Base-by-base conservation (phyloP, 2,113 vertebrate species). In the Sylvilagus bachmani region DNA sequence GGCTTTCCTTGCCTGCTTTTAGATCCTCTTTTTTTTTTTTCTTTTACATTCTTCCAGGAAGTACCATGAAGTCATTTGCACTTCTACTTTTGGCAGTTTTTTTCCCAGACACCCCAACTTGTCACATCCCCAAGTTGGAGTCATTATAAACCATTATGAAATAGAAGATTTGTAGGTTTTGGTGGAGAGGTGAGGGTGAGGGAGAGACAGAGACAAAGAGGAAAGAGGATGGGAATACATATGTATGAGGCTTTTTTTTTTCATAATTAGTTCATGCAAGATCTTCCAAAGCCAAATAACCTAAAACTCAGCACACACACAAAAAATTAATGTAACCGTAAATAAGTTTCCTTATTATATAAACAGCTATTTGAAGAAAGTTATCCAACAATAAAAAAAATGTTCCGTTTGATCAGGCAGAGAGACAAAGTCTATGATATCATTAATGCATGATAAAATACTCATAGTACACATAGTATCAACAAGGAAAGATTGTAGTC, bases 281-380 rank as follows among this genome's bases (percentile, higher is more conserved):
- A 75, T 4, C 31, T 10, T 31, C 27, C 29, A 58, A 83, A 75
- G 0, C 4, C n/a, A 51, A 70, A 4, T 49, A 64, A 27, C n/a
- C 17, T 83, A 71, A 38, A 86, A 89, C 62, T 74, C 11, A 70
- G 6, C 58, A 91, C 96, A 51, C 38, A n/a, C 62, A 44, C 44
- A 44, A 44, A 44, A 44, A 90, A 64, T 49, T 71, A 89, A 11
- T 89, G 4, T 21, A 71, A 64, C 14, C 66, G 36, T 44, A 78
- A 70, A 55, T 55, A 33, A 2, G 62, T 78, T 55, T 6, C 25
- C 82, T 71, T n/a, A 36, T 86, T 89, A 51, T 89, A 51, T 4
- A 62, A 44, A 91, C 62, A 89, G 1, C 9, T 70, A 51, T n/a
- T 85, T 88, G 38, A 31, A 66, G 24, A 92, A 92, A 87, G 16